A percentile compares a stretch with the other conserved stretches of the same genome.
phyloP scores from a whole-genome alignment of 1,140 invertebrate genomes.

The Galleria mellonella region DNA sequence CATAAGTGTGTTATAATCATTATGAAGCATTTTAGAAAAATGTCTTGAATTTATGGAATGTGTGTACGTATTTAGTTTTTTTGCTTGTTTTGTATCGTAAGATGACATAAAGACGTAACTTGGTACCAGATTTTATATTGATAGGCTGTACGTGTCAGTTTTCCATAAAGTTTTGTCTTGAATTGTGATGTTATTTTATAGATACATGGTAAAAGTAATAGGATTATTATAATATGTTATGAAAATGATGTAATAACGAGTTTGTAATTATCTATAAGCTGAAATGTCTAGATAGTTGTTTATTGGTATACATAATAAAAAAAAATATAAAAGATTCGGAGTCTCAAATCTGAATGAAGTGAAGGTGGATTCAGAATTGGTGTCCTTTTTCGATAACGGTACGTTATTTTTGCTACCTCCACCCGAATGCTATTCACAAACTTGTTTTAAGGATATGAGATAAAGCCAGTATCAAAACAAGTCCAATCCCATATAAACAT shows the following conservation, averaged over 20 bases:
- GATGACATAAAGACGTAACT: constrained; percentile 12
- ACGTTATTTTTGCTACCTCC: too few species aligned
- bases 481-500: too few species aligned
- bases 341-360: too few species aligned
- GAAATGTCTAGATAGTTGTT: not conserved
- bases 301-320: too few species aligned
- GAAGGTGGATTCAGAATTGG: too few species aligned
- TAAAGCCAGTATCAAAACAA: too few species aligned
- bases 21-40: constrained; percentile 31
- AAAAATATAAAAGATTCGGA: too few species aligned
- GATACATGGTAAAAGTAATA: too few species aligned
- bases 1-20: constrained; percentile 49
- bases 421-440: too few species aligned
- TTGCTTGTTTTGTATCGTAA: constrained; percentile 20
- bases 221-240: constrained; percentile 1
- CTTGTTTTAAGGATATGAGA: too few species aligned
- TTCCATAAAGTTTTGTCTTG: not conserved
- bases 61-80: constrained; percentile 22
- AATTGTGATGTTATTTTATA: too few species aligned
- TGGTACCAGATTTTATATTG: not conserved
- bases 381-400: too few species aligned
- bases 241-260: not conserved
- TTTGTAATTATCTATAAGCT: not conserved
- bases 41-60: constrained; percentile 36
- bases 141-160: not conserved